Base-by-base conservation (phyloP, 2,797 vertebrate genomes). In the Hypotaenidia okinawae region DNA sequence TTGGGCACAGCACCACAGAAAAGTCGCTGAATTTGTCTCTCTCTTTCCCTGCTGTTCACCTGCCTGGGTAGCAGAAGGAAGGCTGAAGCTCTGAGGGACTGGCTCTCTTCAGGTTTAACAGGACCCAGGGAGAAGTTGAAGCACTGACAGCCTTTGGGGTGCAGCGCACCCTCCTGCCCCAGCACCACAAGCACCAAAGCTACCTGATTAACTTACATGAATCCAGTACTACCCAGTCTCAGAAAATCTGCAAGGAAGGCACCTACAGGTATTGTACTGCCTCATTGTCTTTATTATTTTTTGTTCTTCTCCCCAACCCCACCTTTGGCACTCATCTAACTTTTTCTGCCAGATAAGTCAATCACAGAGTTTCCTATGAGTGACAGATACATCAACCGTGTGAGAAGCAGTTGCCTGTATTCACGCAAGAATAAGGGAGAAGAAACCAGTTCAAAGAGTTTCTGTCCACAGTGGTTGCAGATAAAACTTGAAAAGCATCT, bases 1-100 rank as follows among this genome's bases (percentile, higher is more conserved):
- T 1, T 41, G n/a, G 84, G 55, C 63, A 64, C 9, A 49, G 62
- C 63, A 61, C 54, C 59, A 62, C 0, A 0, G 86, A 59, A 86
- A 51, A 1, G 0, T 4, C 80, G 18, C 43, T 63, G 49, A 39
- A 32, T 70, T 39, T 23, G 19, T 68, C 19, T 57, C 51, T 43
- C 5, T 77, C 74, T 52, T 78, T 51, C 66, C 51, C 54, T 54
- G 32, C 16, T 0, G 0, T 35, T 10, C 1, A 3, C 15, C 10
- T 5, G 10, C 9, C 10, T 28, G 22, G 30, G 39, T 37, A 90
- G 57, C 23, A 84, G 52, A 64, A 75, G 35, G 39, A 87, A 49
- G 33, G 49, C 5, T 81, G 74, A 84, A 72, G 45, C 41, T 68
- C 37, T 22, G 33, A 64, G 62, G 9, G 12, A 64, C 55, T 76